Conservation (phyloP, 1,140 invertebrate genomes). For the Papilio xuthus region DNA sequence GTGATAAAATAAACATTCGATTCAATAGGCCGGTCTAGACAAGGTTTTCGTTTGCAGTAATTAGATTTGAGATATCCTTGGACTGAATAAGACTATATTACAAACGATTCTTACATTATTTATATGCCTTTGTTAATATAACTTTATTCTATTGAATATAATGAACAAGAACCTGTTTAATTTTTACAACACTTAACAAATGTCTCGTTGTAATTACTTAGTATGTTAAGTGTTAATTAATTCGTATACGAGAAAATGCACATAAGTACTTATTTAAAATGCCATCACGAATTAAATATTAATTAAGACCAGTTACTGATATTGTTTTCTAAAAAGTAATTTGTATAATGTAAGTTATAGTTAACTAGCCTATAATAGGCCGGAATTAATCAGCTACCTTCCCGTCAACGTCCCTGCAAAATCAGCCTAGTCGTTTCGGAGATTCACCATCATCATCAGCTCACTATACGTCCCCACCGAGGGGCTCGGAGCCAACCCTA, state of each 20-base stretch:
- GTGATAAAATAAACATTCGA: slow-evolving; percentile 38
- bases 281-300: background rate
- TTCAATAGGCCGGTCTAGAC: slow-evolving; percentile 36
- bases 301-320: background rate
- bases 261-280: background rate
- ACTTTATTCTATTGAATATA: background rate
- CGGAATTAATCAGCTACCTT: too few relatives aligned
- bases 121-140: background rate
- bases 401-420: too few relatives aligned
- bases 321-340: background rate
- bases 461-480: too few relatives aligned
- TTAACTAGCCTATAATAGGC: too few relatives aligned
- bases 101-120: slow-evolving; percentile 3
- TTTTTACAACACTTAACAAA: background rate
- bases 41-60: slow-evolving; percentile 15
- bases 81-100: background rate
- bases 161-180: background rate
- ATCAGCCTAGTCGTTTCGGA: too few relatives aligned
- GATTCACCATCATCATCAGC: too few relatives aligned
- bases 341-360: too few relatives aligned
- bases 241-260: background rate
- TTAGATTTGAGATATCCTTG: slow-evolving; percentile 27
- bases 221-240: background rate
- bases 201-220: background rate
- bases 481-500: too few relatives aligned